Base-by-base conservation (phyloP, 2,888 invertebrate species). In the Drosophila multiciliata region DNA sequence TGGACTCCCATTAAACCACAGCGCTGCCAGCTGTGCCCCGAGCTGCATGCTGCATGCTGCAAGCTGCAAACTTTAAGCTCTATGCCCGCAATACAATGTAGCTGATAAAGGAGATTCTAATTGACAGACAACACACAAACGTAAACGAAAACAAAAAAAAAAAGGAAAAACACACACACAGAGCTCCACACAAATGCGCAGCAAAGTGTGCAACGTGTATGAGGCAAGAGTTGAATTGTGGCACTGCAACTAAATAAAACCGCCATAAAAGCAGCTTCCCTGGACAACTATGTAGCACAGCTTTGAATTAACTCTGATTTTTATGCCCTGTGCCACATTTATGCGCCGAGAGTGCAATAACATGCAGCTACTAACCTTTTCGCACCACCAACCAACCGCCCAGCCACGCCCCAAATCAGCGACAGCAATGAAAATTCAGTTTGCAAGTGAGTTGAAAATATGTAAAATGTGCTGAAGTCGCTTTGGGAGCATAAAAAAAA, bases 231-330 rank as follows among this genome's bases (percentile, higher is more conserved):
- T 32, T 49, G 40, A 45, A 45, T 20, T 26, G 48, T 32, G 54
- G 12, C 23, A 17, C 29, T 20, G 32, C 12, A 26, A n/a, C 32
- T 58, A 12, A 54, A 53, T 55, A 57, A 53, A 53, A 64, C 36
- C 45, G n/a, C 52, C 54, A 71, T 80, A 65, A 74, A 80, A 65
- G 54, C 60, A 52, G 29, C 29, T 40, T 33, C 65, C 60, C 38
- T 64, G 50, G 40, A 35, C 80, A 68, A 88, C 90, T 89, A 85
- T 72, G 86, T 81, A 72, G 72, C 86, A 81, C 69, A 78, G 63
- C 61, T 64, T 69, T 75, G 83, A 85, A 89, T 88, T 87, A 87
- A 87, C 75, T 81, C 68, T 72, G 86, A 88, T 83, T 82, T 80
- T 87, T 75, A 85, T 82, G 80, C 68, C 48, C 42, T 60, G 57